Base-by-base conservation (phyloP, 2,113 vertebrate species). In the Lamprotornis superbus region DNA sequence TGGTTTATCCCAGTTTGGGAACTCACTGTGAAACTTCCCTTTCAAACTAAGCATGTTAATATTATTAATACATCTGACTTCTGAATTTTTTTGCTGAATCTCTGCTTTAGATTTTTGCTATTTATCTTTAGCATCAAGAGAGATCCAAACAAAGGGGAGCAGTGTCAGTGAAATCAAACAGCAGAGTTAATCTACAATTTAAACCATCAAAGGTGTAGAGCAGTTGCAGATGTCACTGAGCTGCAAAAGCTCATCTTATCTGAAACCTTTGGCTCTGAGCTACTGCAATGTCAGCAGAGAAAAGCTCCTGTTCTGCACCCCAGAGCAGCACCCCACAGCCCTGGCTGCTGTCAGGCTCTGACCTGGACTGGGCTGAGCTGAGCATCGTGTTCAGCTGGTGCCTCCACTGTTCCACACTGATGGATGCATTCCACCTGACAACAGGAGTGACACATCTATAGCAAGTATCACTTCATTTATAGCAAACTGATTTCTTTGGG, bases 201-300 rank as follows among this genome's bases (percentile, higher is more conserved):
- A 47, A 91, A 24, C n/a, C 22, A 77, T 28, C 42, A 21, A 76
- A 89, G 61, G 61, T 17, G 1, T 22, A 55, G 47, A 70, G 42
- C 64, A 92, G 0, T 30, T 59, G 69, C 31, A 82, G 86, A 83
- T 93, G 59, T 71, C 75, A 33, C 0, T 5, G 37, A 68, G 59
- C 28, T 73, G 52, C 42, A 79, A 75, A 93, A 80, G 56, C 37
- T 69, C 8, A 5, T 56, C 69, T 80, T 28, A 79, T 63, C 61
- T 44, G 69, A 94, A 75, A 61, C 49, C n/a, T 49, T 22, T 40
- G 17, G 44, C 76, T 94, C 73, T 25, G 63, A 89, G 35, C 27
- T 78, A 82, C 46, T 84, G 79, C 89, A 93, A 47, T 57, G 88
- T 31, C 79, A 96, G 55, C 55, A 84, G 28, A 90, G 81, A 76